Percentiles rank a stretch among this genome's conserved stretches.
phyloP scores from a whole-genome alignment of 2,113 vertebrate genomes.

The Noturus placidus region DNA sequence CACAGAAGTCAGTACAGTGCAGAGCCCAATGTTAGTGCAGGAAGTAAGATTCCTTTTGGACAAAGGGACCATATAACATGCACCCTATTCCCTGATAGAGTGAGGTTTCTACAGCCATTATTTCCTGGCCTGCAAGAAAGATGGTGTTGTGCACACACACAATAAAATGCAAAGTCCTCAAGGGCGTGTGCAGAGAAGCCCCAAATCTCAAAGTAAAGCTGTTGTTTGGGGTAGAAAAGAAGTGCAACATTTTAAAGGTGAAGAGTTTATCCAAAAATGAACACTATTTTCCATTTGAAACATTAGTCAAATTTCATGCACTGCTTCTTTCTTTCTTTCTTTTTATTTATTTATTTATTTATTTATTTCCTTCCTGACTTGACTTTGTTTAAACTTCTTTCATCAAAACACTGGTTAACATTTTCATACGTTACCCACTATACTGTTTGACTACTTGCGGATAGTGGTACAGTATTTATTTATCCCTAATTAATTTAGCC shows the following conservation, averaged over 20 bases:
- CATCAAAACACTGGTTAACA: neutral
- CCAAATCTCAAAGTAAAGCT: neutral
- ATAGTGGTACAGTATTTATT: neutral
- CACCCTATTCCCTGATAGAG: too few species aligned
- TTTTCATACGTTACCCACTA: neutral
- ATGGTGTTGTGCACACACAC: too few species aligned
- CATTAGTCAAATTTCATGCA: neutral
- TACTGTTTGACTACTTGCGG: neutral
- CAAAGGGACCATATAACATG: too few species aligned
- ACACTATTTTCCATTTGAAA: neutral
- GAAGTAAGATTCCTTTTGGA: too few species aligned
- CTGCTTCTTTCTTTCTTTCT: neutral
- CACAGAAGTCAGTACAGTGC: too few species aligned
- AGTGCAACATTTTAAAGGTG: neutral
- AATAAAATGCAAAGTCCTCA: too few species aligned
- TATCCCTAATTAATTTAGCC: neutral
- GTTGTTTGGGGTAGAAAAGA: neutral
- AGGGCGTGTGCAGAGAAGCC: too few species aligned
- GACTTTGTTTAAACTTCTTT: neutral
- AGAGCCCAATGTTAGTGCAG: too few species aligned
- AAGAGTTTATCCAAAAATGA: neutral
- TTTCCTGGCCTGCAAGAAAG: too few species aligned
- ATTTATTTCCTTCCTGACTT: neutral
- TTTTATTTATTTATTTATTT: neutral
- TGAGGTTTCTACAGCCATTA: too few species aligned